phyloP scores from a whole-genome alignment of 2,797 vertebrate genomes.

The Helarctos malayanus region DNA sequence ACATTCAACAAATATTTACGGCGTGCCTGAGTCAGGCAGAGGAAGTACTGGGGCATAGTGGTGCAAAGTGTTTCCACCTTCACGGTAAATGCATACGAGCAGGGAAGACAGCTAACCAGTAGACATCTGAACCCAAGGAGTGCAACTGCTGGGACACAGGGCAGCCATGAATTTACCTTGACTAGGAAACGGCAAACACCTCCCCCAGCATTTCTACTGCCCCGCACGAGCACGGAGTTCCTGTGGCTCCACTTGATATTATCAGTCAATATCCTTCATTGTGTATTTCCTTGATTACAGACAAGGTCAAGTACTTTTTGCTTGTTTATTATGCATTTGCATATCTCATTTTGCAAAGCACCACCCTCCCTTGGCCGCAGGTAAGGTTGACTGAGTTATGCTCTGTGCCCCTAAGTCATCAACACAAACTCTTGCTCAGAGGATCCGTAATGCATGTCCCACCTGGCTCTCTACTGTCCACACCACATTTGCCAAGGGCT shows the following conservation, averaged over 20 bases:
- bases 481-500: neutral
- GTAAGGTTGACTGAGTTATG: neutral
- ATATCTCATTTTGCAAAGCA: neutral
- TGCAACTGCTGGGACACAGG: neutral
- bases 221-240: neutral
- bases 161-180: too few relatives aligned
- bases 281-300: neutral
- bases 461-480: neutral
- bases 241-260: neutral
- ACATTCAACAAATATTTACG: neutral
- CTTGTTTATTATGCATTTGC: neutral
- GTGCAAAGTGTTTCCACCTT: neutral
- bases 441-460: neutral
- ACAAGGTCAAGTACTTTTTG: neutral
- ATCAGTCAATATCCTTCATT: neutral
- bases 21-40: neutral
- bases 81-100: rapidly evolving
- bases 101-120: neutral
- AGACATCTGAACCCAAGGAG: neutral
- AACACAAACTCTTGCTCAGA: neutral
- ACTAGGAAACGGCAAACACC: too few relatives aligned
- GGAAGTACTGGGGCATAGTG: neutral
- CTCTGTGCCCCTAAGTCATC: neutral
- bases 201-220: neutral
- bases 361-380: rapidly evolving